Evolutionary conservation across 2,113 vertebrate genomes (phyloP), one percentile per base, ranked within the genome.

Genomic region (Prunella fulvescens): DNA sequence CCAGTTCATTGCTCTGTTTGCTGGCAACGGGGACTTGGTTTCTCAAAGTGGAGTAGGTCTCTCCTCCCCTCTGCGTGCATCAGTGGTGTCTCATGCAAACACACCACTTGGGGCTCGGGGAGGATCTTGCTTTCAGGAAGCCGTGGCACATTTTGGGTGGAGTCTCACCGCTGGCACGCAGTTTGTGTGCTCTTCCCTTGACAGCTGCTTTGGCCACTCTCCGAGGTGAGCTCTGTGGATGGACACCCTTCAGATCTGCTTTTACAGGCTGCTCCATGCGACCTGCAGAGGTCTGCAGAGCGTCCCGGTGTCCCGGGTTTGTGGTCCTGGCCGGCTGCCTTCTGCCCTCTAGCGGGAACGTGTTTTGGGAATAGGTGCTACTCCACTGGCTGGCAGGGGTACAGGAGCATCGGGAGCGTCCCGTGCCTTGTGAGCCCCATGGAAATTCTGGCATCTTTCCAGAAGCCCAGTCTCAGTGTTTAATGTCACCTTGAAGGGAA

Each of bases 11-110:
- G 9, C 44, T 88, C 61, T 79, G 69, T 70, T 90, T 74, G 73
- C 88, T 86, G 91, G 61, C 73, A 78, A 6, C 44, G 54, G 70
- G 88, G 92, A 81, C 82, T 58, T 39, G 35, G 4, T 19, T 74
- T 76, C 65, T 39, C 50, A 70, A 95, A 95, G 62, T 83, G 77
- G 60, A 96, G 81, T 74, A 91, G 77, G 56, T 91, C 84, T 95
- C 66, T 86, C 88, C 51, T 93, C 70, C 73, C 76, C 25, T 57
- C 57, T 42, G 39, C 1, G 1, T 22, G 19, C 67, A 42, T 70
- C 45, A 3, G 37, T 4, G 50, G 12, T 28, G 54, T 42, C 64
- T 81, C 4, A 1, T 26, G 44, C 20, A 3, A 28, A 15, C 28
- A 2, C 22, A 17, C 11, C 45, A 1, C 79, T n/a, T 10, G 19